Conservation (phyloP, 35 echinoderm and acorn worm genomes). For the Apostichopus japonicus region DNA sequence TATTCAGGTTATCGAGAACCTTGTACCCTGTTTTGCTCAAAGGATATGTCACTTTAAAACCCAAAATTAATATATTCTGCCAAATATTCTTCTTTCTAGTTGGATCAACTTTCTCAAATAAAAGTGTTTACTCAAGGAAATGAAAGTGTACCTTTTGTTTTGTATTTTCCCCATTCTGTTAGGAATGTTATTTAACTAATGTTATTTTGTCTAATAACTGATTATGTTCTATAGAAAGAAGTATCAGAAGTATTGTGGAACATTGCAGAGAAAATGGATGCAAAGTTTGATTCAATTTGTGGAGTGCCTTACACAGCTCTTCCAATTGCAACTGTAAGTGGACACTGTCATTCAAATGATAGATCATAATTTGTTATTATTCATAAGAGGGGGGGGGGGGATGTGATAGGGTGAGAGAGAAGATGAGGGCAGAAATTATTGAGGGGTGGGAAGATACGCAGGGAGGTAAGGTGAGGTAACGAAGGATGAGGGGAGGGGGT, state of each 20-base stretch:
- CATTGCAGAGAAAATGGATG: slow-evolving; percentile 49
- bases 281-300: slow-evolving; percentile 73
- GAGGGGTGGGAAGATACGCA: background rate
- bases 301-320: slow-evolving; percentile 96
- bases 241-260: slow-evolving; percentile 84
- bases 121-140: no score
- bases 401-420: background rate
- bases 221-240: slow-evolving; percentile 61
- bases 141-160: no score
- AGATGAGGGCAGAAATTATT: background rate
- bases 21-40: no score
- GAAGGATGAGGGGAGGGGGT: no score
- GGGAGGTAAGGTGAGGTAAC: no score
- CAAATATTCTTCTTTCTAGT: no score
- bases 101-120: no score
- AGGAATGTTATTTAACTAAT: background rate
- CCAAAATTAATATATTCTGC: no score
- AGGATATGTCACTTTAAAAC: no score
- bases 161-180: background rate
- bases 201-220: background rate
- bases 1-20: no score
- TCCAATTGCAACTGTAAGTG: slow-evolving; percentile 88
- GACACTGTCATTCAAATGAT: background rate
- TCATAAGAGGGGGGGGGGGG: background rate
- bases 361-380: background rate